Conservation (phyloP, 2,797 vertebrate genomes). For the Halcyon chelicuti region DNA sequence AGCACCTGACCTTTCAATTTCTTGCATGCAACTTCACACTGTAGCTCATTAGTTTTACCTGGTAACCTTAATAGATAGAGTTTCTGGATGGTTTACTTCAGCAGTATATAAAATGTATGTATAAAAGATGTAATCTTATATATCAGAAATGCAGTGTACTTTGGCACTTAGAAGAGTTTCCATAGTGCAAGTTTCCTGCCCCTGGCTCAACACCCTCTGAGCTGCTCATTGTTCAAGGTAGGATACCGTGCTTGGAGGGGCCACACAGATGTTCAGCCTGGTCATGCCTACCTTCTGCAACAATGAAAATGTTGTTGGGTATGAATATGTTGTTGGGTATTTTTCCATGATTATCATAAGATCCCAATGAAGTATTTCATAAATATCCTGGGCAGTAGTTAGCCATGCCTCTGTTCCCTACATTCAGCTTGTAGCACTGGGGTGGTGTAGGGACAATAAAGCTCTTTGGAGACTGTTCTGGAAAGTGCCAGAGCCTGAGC, state of each 20-base stretch:
- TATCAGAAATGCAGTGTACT: neutral
- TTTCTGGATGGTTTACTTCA: conserved; percentile 9
- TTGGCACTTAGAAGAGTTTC: neutral
- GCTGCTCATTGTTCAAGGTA: neutral
- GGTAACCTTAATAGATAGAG: neutral
- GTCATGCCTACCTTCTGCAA: neutral
- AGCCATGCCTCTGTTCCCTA: neutral
- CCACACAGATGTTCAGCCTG: neutral
- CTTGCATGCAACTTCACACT: conserved; percentile 29
- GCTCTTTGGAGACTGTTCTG: neutral
- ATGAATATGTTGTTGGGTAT: neutral
- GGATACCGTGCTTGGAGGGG: neutral
- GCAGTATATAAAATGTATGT: neutral
- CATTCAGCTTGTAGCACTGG: neutral
- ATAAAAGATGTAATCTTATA: neutral
- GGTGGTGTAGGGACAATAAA: neutral
- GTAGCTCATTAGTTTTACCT: neutral
- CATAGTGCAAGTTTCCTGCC: neutral
- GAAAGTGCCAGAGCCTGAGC: neutral
- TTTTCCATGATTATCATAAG: neutral
- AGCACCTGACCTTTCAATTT: conserved; percentile 46
- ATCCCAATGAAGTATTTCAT: neutral
- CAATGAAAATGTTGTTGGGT: neutral
- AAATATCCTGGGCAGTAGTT: neutral
- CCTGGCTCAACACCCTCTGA: neutral